Base-by-base conservation (phyloP, 2,113 vertebrate species). In the Gulo gulo region DNA sequence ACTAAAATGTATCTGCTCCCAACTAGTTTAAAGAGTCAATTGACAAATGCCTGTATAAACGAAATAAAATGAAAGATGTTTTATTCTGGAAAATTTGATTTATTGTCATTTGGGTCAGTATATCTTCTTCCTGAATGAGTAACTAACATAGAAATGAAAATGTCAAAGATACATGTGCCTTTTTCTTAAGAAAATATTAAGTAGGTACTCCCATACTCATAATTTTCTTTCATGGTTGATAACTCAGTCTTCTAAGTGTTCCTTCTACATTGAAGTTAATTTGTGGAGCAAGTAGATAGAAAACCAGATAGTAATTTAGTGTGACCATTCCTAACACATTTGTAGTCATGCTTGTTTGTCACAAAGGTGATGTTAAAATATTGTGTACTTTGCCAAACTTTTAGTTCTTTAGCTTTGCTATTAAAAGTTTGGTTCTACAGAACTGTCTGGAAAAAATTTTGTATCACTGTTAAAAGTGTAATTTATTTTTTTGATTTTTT, bases 171-270 rank as follows among this genome's bases (percentile, higher is more conserved):
- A 11, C 31, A 34, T 76, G 12, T 91, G 45, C 23, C 59, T 91
- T 97, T 94, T 89, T 94, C 63, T 83, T 59, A 78, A 31, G 57
- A 88, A 94, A 95, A 65, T 8, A 29, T 59, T 91, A 79, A 81
- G 16, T 90, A 81, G 90, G 23, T 80, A 74, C 73, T 65, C 47
- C 31, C 59, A 71, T 83, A 90, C 45, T 88, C 31, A 34, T 61
- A 69, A 73, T 88, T 93, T 83, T 93, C 21, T 94, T 92, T 67
- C 21, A 96, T 95, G 39, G 18, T 81, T 69, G 42, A 29, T 91
- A 92, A 82, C 36, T 92, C 42, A 92, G 3, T 78, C 79, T 93
- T 93, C 57, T 95, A 10, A 88, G 93, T 76, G 14, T 74, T 83
- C 29, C 45, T 76, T 81, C 45, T 92, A 15, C 42, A 50, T 1